These are phyloP conservation scores for Agrotis segetum DNA, from an alignment of 2,888 invertebrate species.

Conservation along the genomic window DNA sequence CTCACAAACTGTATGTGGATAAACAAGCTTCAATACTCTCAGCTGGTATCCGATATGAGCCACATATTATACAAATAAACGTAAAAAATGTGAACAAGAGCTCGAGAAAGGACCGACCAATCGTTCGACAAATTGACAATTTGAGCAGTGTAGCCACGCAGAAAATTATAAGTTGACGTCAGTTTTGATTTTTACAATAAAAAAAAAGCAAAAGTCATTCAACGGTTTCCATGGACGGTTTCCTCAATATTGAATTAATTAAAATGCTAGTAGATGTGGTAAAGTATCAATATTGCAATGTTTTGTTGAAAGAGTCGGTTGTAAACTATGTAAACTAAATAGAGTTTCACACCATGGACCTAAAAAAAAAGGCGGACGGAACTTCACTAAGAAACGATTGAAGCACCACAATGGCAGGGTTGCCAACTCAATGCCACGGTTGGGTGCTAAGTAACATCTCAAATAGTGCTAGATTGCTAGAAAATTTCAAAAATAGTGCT, in stretches of 20 bases:
- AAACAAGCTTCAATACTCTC: slow-evolving; percentile 75
- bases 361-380: too few relatives aligned
- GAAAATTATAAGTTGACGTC: slow-evolving; percentile 49
- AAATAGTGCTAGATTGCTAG: too few relatives aligned
- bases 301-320: background rate
- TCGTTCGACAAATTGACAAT: slow-evolving; percentile 74
- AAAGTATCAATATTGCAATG: background rate
- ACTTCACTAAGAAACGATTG: too few relatives aligned
- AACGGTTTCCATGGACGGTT: background rate
- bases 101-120: slow-evolving; percentile 80
- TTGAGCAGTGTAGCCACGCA: slow-evolving; percentile 55
- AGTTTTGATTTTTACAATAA: slow-evolving; percentile 5
- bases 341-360: too few relatives aligned
- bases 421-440: too few relatives aligned
- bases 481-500: too few relatives aligned
- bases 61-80: slow-evolving; percentile 85
- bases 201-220: slow-evolving; percentile 41
- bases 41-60: slow-evolving; percentile 77
- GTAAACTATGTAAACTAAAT: background rate
- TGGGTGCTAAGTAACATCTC: too few relatives aligned
- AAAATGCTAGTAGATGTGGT: background rate
- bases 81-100: slow-evolving; percentile 78
- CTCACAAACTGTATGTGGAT: slow-evolving; percentile 78
- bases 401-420: too few relatives aligned
- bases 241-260: background rate